These are phyloP conservation scores for Epizoanthus ramosus DNA, from an alignment of 92 coral and sea anemone genomes.

Conservation along the genomic window DNA sequence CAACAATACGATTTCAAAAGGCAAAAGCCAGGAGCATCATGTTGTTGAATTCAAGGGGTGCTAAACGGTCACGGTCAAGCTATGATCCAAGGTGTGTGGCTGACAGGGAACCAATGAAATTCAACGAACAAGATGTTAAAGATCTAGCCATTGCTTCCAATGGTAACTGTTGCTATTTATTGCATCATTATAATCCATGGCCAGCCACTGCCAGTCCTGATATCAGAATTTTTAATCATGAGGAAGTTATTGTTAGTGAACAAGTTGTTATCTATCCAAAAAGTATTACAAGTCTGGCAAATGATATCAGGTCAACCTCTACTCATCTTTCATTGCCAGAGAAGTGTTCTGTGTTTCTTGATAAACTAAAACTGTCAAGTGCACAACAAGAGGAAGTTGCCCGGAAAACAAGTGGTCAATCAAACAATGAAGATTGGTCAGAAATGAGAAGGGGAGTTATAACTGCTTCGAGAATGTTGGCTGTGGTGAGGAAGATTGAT, in stretches of 20 bases:
- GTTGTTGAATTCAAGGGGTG: conserved; percentile 4
- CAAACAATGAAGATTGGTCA: conserved; percentile 1
- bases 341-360: no score
- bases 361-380: not conserved
- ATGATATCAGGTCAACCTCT: no score
- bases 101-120: conserved; percentile 33
- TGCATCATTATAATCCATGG: conserved; percentile 22
- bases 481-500: conserved; percentile 17
- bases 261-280: no score
- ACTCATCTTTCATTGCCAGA: no score
- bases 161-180: conserved; percentile 22
- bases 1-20: conserved; percentile 22
- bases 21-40: conserved; percentile 24
- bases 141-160: conserved; percentile 27
- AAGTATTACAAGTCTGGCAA: no score
- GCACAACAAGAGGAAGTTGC: not conserved
- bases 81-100: conserved; percentile 28
- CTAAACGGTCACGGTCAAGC: not conserved
- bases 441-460: conserved; percentile 22
- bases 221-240: no score
- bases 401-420: conserved; percentile 9
- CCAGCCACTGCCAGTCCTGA: conserved; percentile 13
- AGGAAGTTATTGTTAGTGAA: no score
- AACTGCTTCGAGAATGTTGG: conserved; percentile 13
- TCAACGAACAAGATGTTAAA: not conserved